Conservation (phyloP, 2,888 invertebrate species). For the Euzophera pinguis region DNA sequence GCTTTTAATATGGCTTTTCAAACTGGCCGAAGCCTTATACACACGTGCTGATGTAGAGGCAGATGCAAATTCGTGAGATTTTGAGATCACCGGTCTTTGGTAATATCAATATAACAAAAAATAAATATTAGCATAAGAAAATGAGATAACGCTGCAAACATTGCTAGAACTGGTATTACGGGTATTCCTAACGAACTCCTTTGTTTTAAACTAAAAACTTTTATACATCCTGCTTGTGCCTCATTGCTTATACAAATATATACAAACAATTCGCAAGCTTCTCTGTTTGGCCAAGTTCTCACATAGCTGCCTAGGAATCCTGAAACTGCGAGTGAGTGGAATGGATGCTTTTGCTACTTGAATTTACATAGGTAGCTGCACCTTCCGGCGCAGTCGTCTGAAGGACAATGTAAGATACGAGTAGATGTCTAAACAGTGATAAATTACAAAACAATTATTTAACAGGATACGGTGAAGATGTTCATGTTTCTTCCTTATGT, state of each 20-base stretch:
- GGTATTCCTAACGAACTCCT: slow-evolving; percentile 24
- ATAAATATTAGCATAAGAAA: neutral
- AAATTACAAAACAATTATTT: slow-evolving; percentile 13
- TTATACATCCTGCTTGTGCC: slow-evolving; percentile 51
- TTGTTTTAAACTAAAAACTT: slow-evolving; percentile 41
- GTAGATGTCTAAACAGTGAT: slow-evolving; percentile 14
- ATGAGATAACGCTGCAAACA: neutral
- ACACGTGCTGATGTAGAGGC: slow-evolving; percentile 3
- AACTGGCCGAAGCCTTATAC: slow-evolving; percentile 1
- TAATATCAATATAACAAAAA: neutral
- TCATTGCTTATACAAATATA: slow-evolving; percentile 71
- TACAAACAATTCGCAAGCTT: slow-evolving; percentile 60
- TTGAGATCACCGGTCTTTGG: neutral
- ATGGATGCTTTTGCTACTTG: slow-evolving; percentile 52
- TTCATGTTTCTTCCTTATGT: slow-evolving; percentile 10
- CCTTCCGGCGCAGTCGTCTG: slow-evolving; percentile 33
- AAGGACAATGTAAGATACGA: slow-evolving; percentile 31
- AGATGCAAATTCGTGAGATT: neutral
- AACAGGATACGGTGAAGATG: slow-evolving; percentile 4
- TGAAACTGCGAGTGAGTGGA: slow-evolving; percentile 56
- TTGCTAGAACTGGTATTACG: neutral
- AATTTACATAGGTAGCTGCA: slow-evolving; percentile 66
- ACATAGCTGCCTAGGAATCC: slow-evolving; percentile 61
- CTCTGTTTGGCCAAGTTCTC: slow-evolving; percentile 62
- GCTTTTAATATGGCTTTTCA: slow-evolving; percentile 15